Base-by-base conservation (phyloP, 2,888 invertebrate species). In the Oasisia sp. region DNA sequence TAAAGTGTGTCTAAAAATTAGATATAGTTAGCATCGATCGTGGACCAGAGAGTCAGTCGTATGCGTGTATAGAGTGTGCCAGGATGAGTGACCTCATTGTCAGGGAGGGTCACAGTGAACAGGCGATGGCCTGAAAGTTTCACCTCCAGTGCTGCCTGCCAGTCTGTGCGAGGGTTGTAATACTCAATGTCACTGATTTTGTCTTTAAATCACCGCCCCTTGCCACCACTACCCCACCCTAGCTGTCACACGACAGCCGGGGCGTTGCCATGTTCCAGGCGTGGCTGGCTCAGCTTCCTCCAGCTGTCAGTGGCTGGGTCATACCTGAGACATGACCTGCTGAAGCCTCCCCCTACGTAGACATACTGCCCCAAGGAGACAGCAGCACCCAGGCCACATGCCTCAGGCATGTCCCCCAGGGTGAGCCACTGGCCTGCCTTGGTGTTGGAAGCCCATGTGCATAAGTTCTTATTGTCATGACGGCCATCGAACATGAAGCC, bases 101-200 rank as follows among this genome's bases (percentile, higher is more conserved):
- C 38, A 89, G n/a, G 89, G 45, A 93, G 92, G 90, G 91, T 92
- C 19, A 93, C 92, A 58, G 91, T 93, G 89, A 93, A 74, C 45
- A 93, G 90, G n/a, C 91, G 89, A 45, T 93, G 93, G 91, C 93
- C 92, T 32, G 93, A 93, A 32, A 93, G 93, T 91, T 93, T 92
- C 74, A 93, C 92, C 91, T 92, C 92, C 27, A 93, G 91, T 32
- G 91, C 45, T 9, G 91, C n/a, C 44, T 92, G 89, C 93, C 93
- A 93, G 89, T 91, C 91, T 14, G 38, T 32, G 32, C 32, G 91
- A 32, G 92, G 92, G 91, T 93, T 92, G 32, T 93, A 93, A 50
- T 93, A 93, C 89, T 93, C 92, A 56, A 92, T 93, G 19, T 92
- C 91, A 92, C 89, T 0, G 93, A 91, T 7, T 74, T 8, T 8